Percentiles rank a stretch among this genome's conserved stretches.
phyloP scores from a whole-genome alignment of 2,888 invertebrate genomes.

The Anaspis maculata region DNA sequence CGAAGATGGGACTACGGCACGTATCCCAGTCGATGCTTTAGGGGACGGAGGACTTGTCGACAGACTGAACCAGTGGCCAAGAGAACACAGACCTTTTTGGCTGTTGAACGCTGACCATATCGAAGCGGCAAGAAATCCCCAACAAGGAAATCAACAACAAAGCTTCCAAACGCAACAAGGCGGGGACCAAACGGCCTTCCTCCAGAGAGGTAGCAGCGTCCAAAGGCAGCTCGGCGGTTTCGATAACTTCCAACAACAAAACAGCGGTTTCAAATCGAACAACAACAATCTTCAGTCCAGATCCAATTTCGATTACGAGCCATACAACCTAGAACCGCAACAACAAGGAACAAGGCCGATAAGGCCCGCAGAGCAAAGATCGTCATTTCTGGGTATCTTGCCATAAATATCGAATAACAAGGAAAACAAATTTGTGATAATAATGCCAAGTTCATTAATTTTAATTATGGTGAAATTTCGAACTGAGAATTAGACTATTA shows the following conservation, averaged over 20 bases:
- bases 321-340: too few species aligned
- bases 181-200: too few species aligned
- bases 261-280: too few species aligned
- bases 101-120: constrained; percentile 59
- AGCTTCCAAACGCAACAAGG: too few species aligned
- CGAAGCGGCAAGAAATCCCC: constrained; percentile 39
- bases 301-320: constrained; percentile 2
- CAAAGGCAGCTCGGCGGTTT: too few species aligned
- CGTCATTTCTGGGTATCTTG: constrained; percentile 12
- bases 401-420: too few species aligned
- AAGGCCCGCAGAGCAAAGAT: constrained; percentile 11
- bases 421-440: too few species aligned
- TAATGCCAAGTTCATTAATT: too few species aligned
- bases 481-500: too few species aligned
- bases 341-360: constrained; percentile 9
- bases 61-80: constrained; percentile 55
- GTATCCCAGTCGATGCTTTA: constrained; percentile 56
- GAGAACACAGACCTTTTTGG: constrained; percentile 66
- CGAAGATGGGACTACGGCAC: constrained; percentile 39
- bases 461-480: too few species aligned
- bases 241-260: too few species aligned
- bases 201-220: too few species aligned
- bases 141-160: constrained; percentile 6
- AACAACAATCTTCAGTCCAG: constrained; percentile 6
- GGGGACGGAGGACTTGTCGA: constrained; percentile 56